These are phyloP conservation scores for Pachyramphus minor DNA, from an alignment of 2,113 vertebrate genomes.

Conservation along the genomic window DNA sequence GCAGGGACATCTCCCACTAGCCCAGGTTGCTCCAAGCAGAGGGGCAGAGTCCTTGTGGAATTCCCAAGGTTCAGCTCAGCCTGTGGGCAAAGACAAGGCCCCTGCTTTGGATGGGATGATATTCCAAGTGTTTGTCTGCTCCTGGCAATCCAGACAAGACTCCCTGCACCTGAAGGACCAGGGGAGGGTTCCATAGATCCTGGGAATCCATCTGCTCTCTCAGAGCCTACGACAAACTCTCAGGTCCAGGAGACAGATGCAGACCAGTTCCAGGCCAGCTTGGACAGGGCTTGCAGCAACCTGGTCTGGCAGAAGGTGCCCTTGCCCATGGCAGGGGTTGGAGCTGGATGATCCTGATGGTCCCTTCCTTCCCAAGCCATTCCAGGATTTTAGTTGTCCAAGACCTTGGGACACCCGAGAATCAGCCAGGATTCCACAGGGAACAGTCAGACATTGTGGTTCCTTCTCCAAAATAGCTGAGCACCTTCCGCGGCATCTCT, in stretches of 20 bases:
- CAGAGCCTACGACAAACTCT: neutral
- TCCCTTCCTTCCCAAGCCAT: neutral
- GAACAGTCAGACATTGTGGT: rapidly evolving
- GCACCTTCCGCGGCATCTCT: neutral
- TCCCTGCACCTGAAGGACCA: neutral
- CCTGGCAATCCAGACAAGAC: neutral
- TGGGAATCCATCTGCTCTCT: neutral
- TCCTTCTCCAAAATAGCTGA: neutral
- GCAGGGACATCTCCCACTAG: neutral
- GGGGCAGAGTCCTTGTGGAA: neutral
- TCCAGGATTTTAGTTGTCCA: neutral
- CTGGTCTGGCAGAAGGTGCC: neutral
- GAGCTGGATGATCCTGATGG: neutral
- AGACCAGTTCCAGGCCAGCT: neutral
- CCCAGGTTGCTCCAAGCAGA: neutral
- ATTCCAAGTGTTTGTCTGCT: neutral
- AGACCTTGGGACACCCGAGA: neutral
- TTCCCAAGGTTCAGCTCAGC: neutral
- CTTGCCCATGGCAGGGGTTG: neutral
- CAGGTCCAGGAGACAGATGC: neutral
- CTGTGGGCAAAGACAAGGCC: neutral
- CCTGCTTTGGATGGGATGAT: neutral
- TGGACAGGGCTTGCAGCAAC: neutral
- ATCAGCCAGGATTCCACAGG: neutral
- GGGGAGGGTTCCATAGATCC: neutral